A percentile compares a stretch with the other conserved stretches of the same genome.
Evolutionary conservation across 1,140 invertebrate genomes (phyloP).

Genomic region (Orussus abietinus): DNA sequence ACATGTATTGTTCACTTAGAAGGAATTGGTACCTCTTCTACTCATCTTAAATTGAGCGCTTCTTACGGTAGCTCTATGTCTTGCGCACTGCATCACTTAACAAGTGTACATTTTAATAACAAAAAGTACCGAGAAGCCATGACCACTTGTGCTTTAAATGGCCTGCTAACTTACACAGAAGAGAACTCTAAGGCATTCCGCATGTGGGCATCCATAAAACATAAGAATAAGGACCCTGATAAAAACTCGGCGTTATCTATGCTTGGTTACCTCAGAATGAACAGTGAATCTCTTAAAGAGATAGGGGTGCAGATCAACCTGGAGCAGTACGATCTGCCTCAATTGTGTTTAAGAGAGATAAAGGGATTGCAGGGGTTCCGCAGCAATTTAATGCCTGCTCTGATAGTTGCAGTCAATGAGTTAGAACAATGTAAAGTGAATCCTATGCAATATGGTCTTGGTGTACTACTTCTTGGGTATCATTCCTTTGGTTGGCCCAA

Average conservation of each 20-base stretch:
- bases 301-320: constrained; percentile 32
- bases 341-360: constrained; percentile 34
- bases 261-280: constrained; percentile 28
- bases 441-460: constrained; percentile 25
- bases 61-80: constrained; percentile 24
- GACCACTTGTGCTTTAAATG: constrained; percentile 31
- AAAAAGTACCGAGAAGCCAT: constrained; percentile 32
- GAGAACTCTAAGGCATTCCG: constrained; percentile 30
- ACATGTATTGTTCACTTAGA: constrained; percentile 20
- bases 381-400: constrained; percentile 23
- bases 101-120: constrained; percentile 23
- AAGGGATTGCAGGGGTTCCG: constrained; percentile 22
- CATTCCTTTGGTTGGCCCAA: constrained; percentile 25
- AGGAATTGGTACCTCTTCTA: constrained; percentile 12
- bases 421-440: constrained; percentile 23
- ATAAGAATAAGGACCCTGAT: constrained; percentile 23
- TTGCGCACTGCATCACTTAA: constrained; percentile 24
- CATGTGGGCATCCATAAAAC: constrained; percentile 36
- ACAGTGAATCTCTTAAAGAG: constrained; percentile 23
- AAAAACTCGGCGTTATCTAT: constrained; percentile 37
- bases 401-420: constrained; percentile 25
- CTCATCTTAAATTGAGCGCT: constrained; percentile 18
- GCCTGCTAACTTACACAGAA: constrained; percentile 28
- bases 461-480: constrained; percentile 31
- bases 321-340: constrained; percentile 26